These are phyloP conservation scores for Calycopis cecrops DNA, from an alignment of 1,140 invertebrate species.

Conservation along the genomic window DNA sequence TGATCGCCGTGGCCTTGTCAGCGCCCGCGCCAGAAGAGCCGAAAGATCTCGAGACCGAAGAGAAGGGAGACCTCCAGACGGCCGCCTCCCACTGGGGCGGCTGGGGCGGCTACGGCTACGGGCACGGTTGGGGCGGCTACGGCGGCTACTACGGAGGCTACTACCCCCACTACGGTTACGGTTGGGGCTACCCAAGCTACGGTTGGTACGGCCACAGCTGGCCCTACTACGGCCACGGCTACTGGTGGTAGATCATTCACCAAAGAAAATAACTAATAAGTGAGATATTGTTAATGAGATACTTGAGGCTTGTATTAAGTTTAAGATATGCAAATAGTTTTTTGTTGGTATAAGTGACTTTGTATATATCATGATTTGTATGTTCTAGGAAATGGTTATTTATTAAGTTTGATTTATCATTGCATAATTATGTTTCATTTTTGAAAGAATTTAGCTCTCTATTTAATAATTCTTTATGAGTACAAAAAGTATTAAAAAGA, in stretches of 20 bases:
- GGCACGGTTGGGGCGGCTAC: constrained; percentile 16
- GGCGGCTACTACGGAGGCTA: constrained; percentile 39
- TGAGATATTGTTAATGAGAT: constrained; percentile 10
- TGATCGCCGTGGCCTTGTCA: constrained; percentile 32
- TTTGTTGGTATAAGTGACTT: too few relatives aligned
- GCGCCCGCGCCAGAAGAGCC: constrained; percentile 47
- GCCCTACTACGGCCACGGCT: constrained; percentile 44
- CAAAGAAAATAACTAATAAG: constrained; percentile 3
- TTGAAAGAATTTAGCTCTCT: too few relatives aligned
- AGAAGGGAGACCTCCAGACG: constrained; percentile 60
- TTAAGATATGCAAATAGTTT: too few relatives aligned
- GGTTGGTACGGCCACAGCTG: constrained; percentile 32
- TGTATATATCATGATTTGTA: too few relatives aligned
- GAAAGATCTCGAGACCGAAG: constrained; percentile 30
- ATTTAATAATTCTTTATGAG: too few relatives aligned
- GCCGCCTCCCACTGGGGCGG: constrained; percentile 62
- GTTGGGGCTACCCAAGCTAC: constrained; percentile 47
- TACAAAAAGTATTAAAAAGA: too few relatives aligned
- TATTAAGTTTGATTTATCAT: too few relatives aligned
- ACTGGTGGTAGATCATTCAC: constrained; percentile 44
- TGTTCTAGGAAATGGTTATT: too few relatives aligned
- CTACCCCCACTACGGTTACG: constrained; percentile 48
- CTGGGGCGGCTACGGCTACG: constrained; percentile 34
- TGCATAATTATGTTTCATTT: too few relatives aligned
- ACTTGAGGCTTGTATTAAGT: too few relatives aligned